Percentiles rank a stretch among this genome's conserved stretches.
These are phyloP conservation scores for Phymorhynchus buccinoides DNA, from an alignment of 1,140 invertebrate genomes.

Conservation along the genomic window DNA sequence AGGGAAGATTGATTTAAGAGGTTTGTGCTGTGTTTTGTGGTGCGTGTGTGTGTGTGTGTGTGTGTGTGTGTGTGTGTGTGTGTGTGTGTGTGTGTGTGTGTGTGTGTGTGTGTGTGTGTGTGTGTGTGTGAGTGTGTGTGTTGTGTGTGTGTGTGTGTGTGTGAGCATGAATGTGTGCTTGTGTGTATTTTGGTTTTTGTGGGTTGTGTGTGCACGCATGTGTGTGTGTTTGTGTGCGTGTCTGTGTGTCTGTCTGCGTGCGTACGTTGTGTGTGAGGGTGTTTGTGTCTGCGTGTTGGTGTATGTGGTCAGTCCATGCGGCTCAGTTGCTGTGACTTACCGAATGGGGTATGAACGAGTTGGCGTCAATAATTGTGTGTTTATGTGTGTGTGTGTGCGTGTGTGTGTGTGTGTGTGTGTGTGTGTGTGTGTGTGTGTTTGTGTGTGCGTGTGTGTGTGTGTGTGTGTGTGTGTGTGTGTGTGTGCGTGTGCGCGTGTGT, in stretches of 20 bases:
- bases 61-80: not conserved
- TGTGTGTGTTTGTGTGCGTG: not conserved
- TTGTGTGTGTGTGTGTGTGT: slow-evolving; percentile 20
- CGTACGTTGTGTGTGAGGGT: not conserved
- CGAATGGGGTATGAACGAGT: no score
- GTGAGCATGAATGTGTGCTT: slow-evolving; percentile 11
- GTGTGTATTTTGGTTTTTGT: no score
- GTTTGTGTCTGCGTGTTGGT: not conserved
- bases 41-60: slow-evolving; percentile 19
- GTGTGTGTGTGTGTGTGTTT: not conserved
- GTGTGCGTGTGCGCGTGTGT: no score
- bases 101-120: not conserved
- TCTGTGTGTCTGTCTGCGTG: not conserved
- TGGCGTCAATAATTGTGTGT: no score
- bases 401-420: not conserved
- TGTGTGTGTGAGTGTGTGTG: slow-evolving; percentile 12
- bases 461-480: not conserved
- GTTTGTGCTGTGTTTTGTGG: no score
- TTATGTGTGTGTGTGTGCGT: not conserved
- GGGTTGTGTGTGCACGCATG: not conserved
- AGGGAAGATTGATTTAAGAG: no score
- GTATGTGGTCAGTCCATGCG: no score
- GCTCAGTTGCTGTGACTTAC: no score
- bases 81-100: slow-evolving; percentile 1
- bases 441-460: slow-evolving; percentile 3